Conservation (phyloP, 2,888 invertebrate genomes). For the Neoascia interrupta region DNA sequence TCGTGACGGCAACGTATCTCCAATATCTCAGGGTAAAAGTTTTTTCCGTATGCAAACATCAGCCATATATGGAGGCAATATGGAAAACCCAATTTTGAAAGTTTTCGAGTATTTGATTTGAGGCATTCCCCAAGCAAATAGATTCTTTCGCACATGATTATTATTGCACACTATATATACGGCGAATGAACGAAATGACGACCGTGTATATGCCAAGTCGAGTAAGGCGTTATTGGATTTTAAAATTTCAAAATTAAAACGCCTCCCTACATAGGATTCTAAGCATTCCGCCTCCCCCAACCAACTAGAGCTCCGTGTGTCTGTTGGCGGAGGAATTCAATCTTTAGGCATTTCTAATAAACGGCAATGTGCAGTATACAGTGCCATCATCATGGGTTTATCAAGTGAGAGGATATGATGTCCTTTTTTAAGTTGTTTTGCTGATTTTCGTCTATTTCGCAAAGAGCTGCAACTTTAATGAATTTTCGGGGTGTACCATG, state of each 20-base stretch:
- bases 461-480: constrained; percentile 14
- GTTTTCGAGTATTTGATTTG: constrained; percentile 68
- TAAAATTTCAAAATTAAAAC: constrained; percentile 63
- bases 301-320: not conserved
- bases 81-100: constrained; percentile 65
- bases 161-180: constrained; percentile 32
- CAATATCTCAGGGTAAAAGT: constrained; percentile 60
- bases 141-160: constrained; percentile 63
- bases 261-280: not conserved
- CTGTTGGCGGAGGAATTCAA: constrained; percentile 17
- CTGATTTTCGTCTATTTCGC: constrained; percentile 5
- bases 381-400: too few species aligned
- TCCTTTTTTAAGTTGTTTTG: not conserved
- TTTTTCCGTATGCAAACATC: constrained; percentile 40
- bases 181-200: constrained; percentile 27
- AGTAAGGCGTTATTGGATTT: constrained; percentile 63
- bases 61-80: constrained; percentile 44
- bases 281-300: not conserved
- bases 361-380: constrained; percentile 33
- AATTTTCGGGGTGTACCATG: constrained; percentile 31
- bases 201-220: constrained; percentile 34
- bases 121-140: constrained; percentile 64
- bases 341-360: constrained; percentile 34
- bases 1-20: constrained; percentile 37
- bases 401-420: constrained; percentile 17